Evolutionary conservation across 2,113 vertebrate genomes (phyloP).

Genomic region (Nothocercus julius): DNA sequence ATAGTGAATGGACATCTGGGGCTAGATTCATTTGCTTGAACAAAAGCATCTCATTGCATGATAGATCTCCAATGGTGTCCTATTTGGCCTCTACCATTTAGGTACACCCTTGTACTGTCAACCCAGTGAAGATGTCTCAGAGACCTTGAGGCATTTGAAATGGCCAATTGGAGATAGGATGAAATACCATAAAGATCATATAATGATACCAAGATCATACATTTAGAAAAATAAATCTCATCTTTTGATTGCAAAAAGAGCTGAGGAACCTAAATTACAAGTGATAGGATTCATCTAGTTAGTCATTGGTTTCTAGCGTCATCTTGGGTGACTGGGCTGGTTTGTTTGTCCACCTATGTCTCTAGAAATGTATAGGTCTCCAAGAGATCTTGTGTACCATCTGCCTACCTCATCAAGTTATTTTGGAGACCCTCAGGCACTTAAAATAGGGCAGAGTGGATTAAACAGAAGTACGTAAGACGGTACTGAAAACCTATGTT

Average conservation of each 20-base stretch:
- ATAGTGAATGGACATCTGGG: not conserved
- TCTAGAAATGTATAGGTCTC: not conserved
- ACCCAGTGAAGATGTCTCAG: not conserved
- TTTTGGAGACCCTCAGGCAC: not conserved
- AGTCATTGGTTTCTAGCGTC: not conserved
- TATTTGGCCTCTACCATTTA: not conserved
- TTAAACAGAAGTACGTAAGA: accelerated
- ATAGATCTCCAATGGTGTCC: not conserved
- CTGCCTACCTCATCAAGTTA: not conserved
- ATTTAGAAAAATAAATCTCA: not conserved
- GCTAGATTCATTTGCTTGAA: not conserved
- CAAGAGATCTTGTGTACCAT: not conserved
- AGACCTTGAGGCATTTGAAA: not conserved
- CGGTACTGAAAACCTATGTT: not conserved
- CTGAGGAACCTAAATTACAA: not conserved
- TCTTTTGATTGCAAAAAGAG: not conserved
- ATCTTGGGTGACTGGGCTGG: not conserved
- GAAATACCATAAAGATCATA: not conserved
- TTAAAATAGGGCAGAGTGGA: not conserved
- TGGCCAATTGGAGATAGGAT: not conserved
- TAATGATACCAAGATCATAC: not conserved
- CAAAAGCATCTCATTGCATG: not conserved
- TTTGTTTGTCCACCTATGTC: not conserved
- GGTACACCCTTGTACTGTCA: not conserved
- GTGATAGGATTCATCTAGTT: not conserved